Evolutionary conservation across 2,797 vertebrate species (phyloP).

Genomic region (Champsocephalus gunnari): DNA sequence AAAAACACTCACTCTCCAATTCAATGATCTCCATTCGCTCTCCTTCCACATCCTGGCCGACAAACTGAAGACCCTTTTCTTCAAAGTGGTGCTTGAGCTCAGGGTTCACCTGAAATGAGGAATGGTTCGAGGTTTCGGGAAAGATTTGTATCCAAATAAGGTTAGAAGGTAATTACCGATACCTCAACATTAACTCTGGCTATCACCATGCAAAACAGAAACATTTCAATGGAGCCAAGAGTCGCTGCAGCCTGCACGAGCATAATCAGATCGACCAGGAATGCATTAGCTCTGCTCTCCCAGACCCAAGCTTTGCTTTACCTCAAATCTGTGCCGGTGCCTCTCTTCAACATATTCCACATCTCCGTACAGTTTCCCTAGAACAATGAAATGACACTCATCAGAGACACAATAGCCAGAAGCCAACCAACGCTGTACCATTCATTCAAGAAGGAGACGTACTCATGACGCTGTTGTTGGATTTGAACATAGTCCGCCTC

Average conservation of each 20-base stretch:
- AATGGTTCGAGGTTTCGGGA: neutral
- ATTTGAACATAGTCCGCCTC: conserved; percentile 93
- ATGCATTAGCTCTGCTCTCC: neutral
- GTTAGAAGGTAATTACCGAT: too few relatives aligned
- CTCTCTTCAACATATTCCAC: conserved; percentile 92
- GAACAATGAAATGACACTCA: conserved; percentile 34
- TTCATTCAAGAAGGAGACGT: conserved; percentile 49
- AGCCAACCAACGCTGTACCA: neutral
- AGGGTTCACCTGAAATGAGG: conserved; percentile 90
- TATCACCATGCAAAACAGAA: neutral
- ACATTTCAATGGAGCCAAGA: neutral
- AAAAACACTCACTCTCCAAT: conserved; percentile 86
- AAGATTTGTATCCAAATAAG: neutral
- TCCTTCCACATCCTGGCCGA: conserved; percentile 93
- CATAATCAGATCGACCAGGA: neutral
- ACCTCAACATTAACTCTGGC: neutral
- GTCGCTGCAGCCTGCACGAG: neutral
- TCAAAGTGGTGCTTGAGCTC: conserved; percentile 91
- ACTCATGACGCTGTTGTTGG: conserved; percentile 90
- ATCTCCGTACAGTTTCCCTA: conserved; percentile 92
- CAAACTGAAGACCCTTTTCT: conserved; percentile 90
- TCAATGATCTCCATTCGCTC: conserved; percentile 96
- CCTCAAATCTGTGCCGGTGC: conserved; percentile 96
- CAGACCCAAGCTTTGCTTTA: conserved; percentile 45
- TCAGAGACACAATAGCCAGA: neutral